Percentiles rank a stretch among this genome's conserved stretches.
Evolutionary conservation across 1,140 invertebrate genomes (phyloP).

Genomic region (Tetramorium simillimum): DNA sequence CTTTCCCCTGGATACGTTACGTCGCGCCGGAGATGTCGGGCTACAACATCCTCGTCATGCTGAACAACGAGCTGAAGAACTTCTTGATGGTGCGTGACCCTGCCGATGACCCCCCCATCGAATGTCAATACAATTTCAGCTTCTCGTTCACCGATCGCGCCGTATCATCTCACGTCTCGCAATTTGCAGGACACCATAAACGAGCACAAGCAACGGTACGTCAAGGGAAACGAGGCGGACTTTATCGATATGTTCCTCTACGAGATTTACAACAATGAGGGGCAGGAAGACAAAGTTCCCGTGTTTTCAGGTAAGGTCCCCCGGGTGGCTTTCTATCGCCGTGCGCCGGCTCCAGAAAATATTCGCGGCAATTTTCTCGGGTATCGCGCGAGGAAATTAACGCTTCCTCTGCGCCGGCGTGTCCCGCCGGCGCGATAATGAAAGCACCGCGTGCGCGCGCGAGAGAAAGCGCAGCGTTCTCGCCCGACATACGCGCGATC

Average conservation of each 20-base stretch:
- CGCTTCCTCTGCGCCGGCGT: background rate
- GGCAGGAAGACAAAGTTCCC: conserved; percentile 74
- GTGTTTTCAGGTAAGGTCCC: conserved; percentile 87
- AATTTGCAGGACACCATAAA: conserved; percentile 86
- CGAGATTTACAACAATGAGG: conserved; percentile 86
- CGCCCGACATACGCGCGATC: background rate
- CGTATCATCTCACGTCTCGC: background rate
- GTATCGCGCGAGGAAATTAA: conserved; percentile 8
- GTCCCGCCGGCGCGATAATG: background rate
- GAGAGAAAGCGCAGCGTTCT: conserved; percentile 33
- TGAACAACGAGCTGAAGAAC: conserved; percentile 87
- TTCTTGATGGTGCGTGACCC: conserved; percentile 85
- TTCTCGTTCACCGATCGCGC: background rate
- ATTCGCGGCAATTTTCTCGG: background rate
- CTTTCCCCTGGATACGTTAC: conserved; percentile 90
- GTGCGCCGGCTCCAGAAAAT: background rate
- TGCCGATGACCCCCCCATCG: no score
- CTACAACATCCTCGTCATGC: conserved; percentile 88
- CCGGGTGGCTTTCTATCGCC: background rate
- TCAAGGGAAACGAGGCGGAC: conserved; percentile 86
- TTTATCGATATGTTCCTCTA: conserved; percentile 92
- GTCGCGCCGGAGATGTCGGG: conserved; percentile 89
- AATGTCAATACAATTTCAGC: background rate
- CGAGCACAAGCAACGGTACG: conserved; percentile 87
- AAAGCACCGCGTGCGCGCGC: background rate